Percentiles rank a stretch among this genome's conserved stretches.
phyloP scores from a whole-genome alignment of 1,140 invertebrate genomes.

The Penaeus chinensis region DNA sequence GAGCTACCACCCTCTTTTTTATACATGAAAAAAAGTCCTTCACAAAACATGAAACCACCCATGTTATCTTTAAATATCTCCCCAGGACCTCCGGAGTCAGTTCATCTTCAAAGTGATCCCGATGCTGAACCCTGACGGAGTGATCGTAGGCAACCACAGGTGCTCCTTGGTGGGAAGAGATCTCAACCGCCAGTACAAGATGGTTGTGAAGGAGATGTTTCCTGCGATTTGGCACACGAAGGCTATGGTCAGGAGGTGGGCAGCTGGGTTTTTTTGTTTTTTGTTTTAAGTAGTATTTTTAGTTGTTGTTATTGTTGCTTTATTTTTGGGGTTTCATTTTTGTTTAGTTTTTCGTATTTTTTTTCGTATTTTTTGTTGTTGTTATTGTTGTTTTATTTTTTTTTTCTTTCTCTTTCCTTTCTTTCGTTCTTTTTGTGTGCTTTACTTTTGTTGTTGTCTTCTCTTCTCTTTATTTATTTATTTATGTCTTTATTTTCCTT shows the following conservation, averaged over 20 bases:
- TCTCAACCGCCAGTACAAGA: constrained; percentile 89
- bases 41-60: no score
- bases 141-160: constrained; percentile 92
- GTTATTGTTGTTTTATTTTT: no score
- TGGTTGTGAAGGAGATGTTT: constrained; percentile 83
- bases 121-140: constrained; percentile 96
- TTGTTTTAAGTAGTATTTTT: neutral
- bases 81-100: constrained; percentile 84
- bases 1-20: no score
- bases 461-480: no score
- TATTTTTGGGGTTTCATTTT: no score
- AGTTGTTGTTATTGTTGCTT: neutral
- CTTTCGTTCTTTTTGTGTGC: no score
- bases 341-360: no score
- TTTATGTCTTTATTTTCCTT: no score
- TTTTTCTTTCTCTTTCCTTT: no score
- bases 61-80: neutral
- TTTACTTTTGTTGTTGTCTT: no score
- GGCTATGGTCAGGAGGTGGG: constrained; percentile 78
- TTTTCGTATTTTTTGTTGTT: no score
- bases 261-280: neutral
- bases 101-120: constrained; percentile 97
- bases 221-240: constrained; percentile 95
- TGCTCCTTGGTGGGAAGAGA: constrained; percentile 90
- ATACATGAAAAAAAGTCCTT: no score